Conservation (phyloP, 2,888 invertebrate species). For the Byasa hedistus region DNA sequence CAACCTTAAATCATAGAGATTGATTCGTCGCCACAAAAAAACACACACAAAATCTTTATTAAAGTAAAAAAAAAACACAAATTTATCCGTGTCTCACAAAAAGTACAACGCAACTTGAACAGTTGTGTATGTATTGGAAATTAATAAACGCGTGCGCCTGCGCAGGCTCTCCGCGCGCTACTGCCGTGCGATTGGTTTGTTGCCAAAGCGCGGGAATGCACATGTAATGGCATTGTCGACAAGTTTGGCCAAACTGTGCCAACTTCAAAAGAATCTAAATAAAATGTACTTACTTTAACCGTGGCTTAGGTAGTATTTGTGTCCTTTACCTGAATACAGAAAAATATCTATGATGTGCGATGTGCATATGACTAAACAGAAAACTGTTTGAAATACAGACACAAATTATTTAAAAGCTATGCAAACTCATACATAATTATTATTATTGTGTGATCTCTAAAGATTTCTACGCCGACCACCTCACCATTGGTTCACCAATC, state of each 20-base stretch:
- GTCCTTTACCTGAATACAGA: no score
- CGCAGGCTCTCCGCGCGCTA: conserved; percentile 52
- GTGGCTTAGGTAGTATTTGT: background rate
- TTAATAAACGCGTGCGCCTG: conserved; percentile 55
- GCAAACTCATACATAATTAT: no score
- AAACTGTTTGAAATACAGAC: no score
- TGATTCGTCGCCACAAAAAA: conserved; percentile 28
- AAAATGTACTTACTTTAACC: background rate
- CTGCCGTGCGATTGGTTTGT: conserved; percentile 58
- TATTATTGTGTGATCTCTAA: no score
- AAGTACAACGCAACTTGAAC: conserved; percentile 21
- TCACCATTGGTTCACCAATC: no score
- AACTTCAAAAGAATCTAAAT: conserved; percentile 13
- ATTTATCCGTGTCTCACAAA: conserved; percentile 26
- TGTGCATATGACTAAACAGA: no score
- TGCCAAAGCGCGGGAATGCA: conserved; percentile 61
- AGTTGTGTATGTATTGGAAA: conserved; percentile 29
- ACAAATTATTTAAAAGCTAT: no score
- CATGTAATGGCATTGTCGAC: conserved; percentile 42
- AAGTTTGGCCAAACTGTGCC: conserved; percentile 19
- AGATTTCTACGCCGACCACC: no score
- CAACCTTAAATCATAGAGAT: conserved; percentile 46
- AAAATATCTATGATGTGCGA: no score
- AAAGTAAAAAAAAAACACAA: conserved; percentile 12
- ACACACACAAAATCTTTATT: conserved; percentile 5